A percentile compares a stretch with the other conserved stretches of the same genome.
These are phyloP conservation scores for Odontocolon sp. DNA, from an alignment of 2,888 invertebrate species.

Conservation along the genomic window DNA sequence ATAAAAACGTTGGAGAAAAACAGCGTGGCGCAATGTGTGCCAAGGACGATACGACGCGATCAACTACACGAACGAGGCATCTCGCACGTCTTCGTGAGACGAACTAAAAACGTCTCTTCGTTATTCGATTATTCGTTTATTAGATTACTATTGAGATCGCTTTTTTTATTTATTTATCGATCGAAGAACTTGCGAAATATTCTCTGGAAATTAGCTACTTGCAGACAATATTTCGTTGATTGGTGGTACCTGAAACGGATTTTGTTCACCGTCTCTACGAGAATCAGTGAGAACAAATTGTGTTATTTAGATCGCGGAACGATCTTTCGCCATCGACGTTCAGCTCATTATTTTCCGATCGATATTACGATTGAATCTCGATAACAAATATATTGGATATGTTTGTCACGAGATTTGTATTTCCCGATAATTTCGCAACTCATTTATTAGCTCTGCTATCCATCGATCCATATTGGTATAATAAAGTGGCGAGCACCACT, in stretches of 20 bases:
- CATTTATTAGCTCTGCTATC: background rate
- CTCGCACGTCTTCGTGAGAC: slow-evolving; percentile 18
- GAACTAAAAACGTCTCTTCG: slow-evolving; percentile 13
- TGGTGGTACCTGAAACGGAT: background rate
- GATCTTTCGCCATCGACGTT: background rate
- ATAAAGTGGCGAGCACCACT: too few relatives aligned
- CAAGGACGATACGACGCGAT: slow-evolving; percentile 43
- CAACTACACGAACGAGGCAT: background rate
- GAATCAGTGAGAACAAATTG: background rate
- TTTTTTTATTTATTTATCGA: slow-evolving; percentile 19
- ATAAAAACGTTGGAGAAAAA: slow-evolving; percentile 58
- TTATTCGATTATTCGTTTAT: slow-evolving; percentile 6
- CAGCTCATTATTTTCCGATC: background rate
- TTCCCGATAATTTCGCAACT: background rate
- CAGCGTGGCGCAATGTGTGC: slow-evolving; percentile 40
- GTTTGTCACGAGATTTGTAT: background rate
- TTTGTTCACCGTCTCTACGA: background rate
- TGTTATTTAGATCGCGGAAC: background rate
- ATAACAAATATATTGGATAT: background rate
- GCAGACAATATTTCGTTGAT: background rate
- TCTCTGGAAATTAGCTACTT: background rate
- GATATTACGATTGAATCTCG: background rate
- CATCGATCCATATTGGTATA: too few relatives aligned
- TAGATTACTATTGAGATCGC: slow-evolving; percentile 48
- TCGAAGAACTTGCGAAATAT: slow-evolving; percentile 17